These are phyloP conservation scores for Daboia siamensis DNA, from an alignment of 2,113 vertebrate species.

Conservation along the genomic window DNA sequence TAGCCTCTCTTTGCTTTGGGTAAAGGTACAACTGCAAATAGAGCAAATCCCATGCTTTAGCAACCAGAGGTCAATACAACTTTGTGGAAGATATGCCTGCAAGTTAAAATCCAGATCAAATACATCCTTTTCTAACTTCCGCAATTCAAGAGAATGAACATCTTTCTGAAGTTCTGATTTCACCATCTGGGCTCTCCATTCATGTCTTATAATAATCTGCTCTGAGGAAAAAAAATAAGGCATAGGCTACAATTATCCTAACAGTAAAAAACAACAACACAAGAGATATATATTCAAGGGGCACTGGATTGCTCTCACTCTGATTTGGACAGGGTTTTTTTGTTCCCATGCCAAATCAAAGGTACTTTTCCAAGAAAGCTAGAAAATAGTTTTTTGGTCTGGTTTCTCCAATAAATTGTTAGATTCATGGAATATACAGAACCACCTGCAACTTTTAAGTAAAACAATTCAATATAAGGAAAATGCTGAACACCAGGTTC, in stretches of 20 bases:
- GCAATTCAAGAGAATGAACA: slow-evolving; percentile 41
- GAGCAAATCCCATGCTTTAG: slow-evolving; percentile 70
- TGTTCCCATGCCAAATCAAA: slow-evolving; percentile 56
- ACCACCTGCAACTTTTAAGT: not conserved
- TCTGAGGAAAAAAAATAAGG: not conserved
- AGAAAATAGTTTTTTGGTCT: slow-evolving; percentile 36
- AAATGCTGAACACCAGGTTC: slow-evolving; percentile 15
- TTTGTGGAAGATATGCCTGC: slow-evolving; percentile 71
- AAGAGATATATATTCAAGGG: slow-evolving; percentile 60
- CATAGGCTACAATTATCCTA: not conserved
- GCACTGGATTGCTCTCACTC: slow-evolving; percentile 65
- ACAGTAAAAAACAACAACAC: not conserved
- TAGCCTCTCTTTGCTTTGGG: slow-evolving; percentile 59
- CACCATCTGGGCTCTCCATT: slow-evolving; percentile 22
- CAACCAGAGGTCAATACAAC: slow-evolving; percentile 75
- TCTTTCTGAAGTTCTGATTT: slow-evolving; percentile 51
- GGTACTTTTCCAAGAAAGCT: slow-evolving; percentile 44
- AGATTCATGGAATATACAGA: slow-evolving; percentile 43
- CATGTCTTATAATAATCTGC: not conserved
- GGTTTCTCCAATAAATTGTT: slow-evolving; percentile 32
- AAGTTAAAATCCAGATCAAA: slow-evolving; percentile 50
- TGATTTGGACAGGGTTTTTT: slow-evolving; percentile 61
- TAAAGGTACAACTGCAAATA: slow-evolving; percentile 72
- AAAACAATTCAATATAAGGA: slow-evolving; percentile 41
- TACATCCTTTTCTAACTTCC: slow-evolving; percentile 55